These are phyloP conservation scores for Dicrurus megarhynchus DNA, from an alignment of 2,113 vertebrate genomes.

Conservation along the genomic window DNA sequence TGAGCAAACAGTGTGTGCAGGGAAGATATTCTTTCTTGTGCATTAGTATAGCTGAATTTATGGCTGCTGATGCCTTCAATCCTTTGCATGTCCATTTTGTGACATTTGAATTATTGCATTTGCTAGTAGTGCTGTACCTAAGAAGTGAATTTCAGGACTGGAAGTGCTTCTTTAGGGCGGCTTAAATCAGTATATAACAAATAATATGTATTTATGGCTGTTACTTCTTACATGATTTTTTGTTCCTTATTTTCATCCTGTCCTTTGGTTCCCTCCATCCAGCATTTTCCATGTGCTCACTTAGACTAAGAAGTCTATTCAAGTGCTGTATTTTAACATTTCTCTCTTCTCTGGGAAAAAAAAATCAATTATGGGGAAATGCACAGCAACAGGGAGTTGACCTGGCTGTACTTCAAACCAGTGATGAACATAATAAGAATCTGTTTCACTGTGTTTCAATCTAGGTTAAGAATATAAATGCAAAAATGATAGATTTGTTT, in stretches of 20 bases:
- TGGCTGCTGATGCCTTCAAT: background rate
- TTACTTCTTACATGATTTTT: background rate
- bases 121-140: background rate
- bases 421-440: background rate
- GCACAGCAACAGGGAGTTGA: background rate
- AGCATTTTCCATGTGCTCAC: background rate
- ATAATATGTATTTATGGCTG: background rate
- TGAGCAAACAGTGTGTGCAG: background rate
- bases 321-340: background rate
- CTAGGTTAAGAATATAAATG: background rate
- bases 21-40: background rate
- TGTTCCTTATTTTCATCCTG: background rate
- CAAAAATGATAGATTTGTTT: background rate
- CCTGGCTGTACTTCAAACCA: background rate
- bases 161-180: background rate
- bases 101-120: background rate
- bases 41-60: background rate
- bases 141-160: background rate
- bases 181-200: background rate
- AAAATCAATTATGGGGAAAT: background rate
- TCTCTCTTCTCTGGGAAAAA: background rate
- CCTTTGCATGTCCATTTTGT: background rate
- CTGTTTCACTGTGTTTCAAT: background rate
- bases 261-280: background rate
- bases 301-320: background rate